Conservation (phyloP, 1,140 invertebrate genomes). For the Calliphora vicina region DNA sequence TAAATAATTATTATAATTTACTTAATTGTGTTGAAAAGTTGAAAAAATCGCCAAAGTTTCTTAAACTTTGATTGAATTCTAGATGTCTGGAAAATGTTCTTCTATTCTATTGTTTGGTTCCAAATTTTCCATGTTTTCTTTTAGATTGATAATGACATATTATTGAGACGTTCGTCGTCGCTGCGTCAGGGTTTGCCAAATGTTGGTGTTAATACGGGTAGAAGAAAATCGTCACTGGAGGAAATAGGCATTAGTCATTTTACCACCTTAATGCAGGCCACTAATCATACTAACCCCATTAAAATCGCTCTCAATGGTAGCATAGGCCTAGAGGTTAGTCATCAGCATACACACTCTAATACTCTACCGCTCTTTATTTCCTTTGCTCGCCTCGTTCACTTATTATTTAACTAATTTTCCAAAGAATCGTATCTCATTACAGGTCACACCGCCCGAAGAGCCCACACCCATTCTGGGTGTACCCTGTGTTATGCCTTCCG, state of each 20-base stretch:
- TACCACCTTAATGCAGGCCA: conserved; percentile 69
- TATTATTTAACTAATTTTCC: neutral
- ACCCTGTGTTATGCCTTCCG: conserved; percentile 63
- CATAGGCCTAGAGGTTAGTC: conserved; percentile 83
- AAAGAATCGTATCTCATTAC: conserved; percentile 39
- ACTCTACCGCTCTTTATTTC: neutral
- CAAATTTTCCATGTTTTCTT: conserved; percentile 38
- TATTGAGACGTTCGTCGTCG: conserved; percentile 83
- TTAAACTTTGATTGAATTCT: neutral
- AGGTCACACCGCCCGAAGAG: conserved; percentile 76
- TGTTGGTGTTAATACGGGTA: conserved; percentile 65
- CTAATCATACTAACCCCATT: conserved; percentile 74
- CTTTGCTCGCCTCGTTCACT: neutral
- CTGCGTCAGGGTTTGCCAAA: conserved; percentile 76
- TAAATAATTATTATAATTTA: neutral
- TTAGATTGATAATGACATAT: conserved; percentile 77
- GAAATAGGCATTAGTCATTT: conserved; percentile 84
- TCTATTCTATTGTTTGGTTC: conserved; percentile 22
- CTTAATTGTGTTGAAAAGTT: neutral
- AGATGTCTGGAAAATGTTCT: neutral
- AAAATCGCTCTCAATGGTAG: conserved; percentile 86
- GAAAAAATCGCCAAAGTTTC: no score
- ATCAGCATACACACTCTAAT: neutral
- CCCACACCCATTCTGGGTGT: conserved; percentile 66
- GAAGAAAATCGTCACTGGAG: conserved; percentile 82